Evolutionary conservation across 2,113 vertebrate species (phyloP), one percentile per base, ranked within the genome.

Genomic region (Kryptolebias marmoratus): DNA sequence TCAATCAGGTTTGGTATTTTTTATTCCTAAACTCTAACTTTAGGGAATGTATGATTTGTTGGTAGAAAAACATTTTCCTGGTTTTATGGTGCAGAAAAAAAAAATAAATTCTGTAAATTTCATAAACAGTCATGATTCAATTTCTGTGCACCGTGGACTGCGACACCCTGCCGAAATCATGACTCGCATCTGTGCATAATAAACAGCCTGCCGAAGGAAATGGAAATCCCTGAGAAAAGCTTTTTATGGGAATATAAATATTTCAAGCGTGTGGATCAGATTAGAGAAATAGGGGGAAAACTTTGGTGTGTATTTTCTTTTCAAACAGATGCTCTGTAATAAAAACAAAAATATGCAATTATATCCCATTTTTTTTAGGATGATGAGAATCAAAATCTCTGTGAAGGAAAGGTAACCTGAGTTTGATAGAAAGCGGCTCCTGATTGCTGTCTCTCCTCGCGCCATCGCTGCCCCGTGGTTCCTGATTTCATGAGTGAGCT

Each of bases 401-500:
- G 57, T 30, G 55, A 12, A 3, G 0, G 32, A 47, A 13, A 15
- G 18, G 47, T 57, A 54, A 42, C 55, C 63, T 49, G 49, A 12
- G 22, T 32, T 49, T 61, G 62, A 54, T 53, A 52, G 81, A 73
- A 81, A 82, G 36, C 68, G 30, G 44, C 71, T 68, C 79, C 53
- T 18, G 60, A 71, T 66, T 50, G 9, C 74, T 3, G 72, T 54
- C 75, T 82, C 69, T 64, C 52, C 54, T 45, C 47, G 52, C 80
- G 74, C 66, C 52, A 27, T 84, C 82, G 36, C 77, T 56, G 81
- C 77, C 77, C 88, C 48, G 64, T 77, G 72, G 80, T 80, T 71
- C 58, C 70, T 57, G 71, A 92, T 94, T 92, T 93, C 90, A 93
- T 89, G 89, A 90, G 85, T 93, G 92, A 94, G 80, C 89, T 83